These are phyloP conservation scores for Phyllotreta striolata DNA, from an alignment of 2,888 invertebrate species.

Conservation along the genomic window DNA sequence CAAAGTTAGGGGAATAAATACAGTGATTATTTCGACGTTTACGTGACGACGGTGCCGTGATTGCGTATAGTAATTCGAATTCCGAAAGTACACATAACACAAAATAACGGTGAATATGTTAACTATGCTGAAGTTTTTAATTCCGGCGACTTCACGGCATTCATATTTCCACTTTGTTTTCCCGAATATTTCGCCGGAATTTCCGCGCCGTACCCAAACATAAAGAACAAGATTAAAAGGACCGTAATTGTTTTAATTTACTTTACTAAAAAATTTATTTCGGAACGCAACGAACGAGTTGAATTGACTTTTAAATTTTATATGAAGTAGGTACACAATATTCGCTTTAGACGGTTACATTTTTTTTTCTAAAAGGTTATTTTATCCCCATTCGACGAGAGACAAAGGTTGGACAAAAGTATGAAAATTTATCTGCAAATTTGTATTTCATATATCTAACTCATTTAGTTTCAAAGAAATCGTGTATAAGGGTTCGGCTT, in stretches of 20 bases:
- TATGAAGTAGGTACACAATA: no score
- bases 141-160: slow-evolving; percentile 1
- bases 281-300: no score
- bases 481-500: no score
- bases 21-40: slow-evolving; percentile 5
- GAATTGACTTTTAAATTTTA: no score
- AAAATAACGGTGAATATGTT: slow-evolving; percentile 2
- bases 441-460: no score
- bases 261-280: no score
- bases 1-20: background rate
- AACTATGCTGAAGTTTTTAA: slow-evolving; percentile 8
- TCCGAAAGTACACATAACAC: slow-evolving; percentile 6
- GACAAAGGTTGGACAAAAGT: no score
- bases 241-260: background rate
- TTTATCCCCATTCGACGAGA: no score
- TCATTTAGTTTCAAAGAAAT: no score
- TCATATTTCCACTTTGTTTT: slow-evolving; percentile 6
- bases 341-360: no score
- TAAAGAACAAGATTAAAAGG: background rate
- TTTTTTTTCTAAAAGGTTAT: no score
- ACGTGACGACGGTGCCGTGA: slow-evolving; percentile 13
- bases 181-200: background rate
- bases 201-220: background rate
- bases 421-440: no score
- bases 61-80: slow-evolving; percentile 14